Percentiles rank a stretch among this genome's conserved stretches.
These are phyloP conservation scores for Chrysochloris asiatica DNA, from an alignment of 2,113 vertebrate species.

Conservation along the genomic window DNA sequence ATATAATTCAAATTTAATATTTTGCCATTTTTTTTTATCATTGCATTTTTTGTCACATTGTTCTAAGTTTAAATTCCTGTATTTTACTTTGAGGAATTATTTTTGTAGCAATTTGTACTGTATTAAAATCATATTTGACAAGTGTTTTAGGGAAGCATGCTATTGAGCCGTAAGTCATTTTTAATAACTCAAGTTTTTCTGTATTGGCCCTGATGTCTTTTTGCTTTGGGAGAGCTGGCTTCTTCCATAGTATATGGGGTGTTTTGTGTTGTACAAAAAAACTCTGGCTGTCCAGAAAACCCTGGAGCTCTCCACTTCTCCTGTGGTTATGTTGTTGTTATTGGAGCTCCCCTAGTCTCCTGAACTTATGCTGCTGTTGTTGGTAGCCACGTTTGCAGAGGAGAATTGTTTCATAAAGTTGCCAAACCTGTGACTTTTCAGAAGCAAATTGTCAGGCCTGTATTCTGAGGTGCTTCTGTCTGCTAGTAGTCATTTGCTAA, in stretches of 20 bases:
- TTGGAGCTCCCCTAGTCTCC: too few relatives aligned
- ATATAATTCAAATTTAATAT: neutral
- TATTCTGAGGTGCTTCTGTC: neutral
- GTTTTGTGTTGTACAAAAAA: too few relatives aligned
- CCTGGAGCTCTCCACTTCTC: accelerated
- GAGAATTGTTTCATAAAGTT: neutral
- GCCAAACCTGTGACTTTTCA: neutral
- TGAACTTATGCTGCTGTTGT: neutral
- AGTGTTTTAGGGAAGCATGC: neutral
- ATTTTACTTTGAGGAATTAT: neutral
- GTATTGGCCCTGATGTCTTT: neutral
- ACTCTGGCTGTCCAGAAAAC: neutral
- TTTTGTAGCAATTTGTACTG: neutral
- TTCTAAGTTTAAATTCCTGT: neutral
- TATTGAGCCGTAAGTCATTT: neutral
- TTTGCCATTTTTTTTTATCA: neutral
- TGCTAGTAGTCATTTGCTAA: neutral
- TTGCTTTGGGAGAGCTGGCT: neutral
- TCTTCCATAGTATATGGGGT: neutral
- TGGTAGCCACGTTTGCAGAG: neutral
- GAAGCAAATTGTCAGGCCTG: neutral
- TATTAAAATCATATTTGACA: neutral
- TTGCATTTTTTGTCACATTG: neutral
- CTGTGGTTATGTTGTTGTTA: neutral
- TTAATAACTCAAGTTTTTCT: neutral